Evolutionary conservation across 2,113 vertebrate genomes (phyloP).

Genomic region (Corvus cornix): DNA sequence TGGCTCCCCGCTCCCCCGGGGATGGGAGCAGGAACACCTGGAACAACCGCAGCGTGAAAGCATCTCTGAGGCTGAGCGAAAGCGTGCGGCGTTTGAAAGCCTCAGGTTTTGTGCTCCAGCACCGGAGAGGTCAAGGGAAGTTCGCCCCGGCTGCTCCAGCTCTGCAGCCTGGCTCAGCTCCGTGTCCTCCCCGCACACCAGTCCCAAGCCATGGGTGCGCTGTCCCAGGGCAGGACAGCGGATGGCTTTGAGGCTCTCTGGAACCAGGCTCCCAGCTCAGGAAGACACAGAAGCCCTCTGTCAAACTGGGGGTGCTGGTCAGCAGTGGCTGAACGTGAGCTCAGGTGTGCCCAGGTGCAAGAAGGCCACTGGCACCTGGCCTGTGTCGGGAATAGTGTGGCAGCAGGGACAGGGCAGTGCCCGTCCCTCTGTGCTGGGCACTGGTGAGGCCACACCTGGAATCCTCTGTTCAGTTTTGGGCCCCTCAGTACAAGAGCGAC

Average conservation of each 20-base stretch:
- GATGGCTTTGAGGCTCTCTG: neutral
- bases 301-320: neutral
- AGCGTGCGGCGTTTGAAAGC: neutral
- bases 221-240: neutral
- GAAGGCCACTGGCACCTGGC: neutral
- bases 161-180: neutral
- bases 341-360: neutral
- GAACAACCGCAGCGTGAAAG: neutral
- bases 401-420: neutral
- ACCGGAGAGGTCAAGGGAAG: neutral
- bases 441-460: neutral
- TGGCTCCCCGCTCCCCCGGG: neutral
- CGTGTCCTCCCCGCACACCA: rapidly evolving
- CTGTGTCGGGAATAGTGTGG: rapidly evolving
- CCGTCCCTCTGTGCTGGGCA: neutral
- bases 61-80: neutral
- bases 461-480: rapidly evolving
- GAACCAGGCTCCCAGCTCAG: neutral
- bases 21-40: neutral
- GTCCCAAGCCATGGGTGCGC: rapidly evolving
- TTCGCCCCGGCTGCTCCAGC: neutral
- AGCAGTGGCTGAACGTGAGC: neutral
- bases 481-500: neutral
- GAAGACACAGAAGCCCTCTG: neutral
- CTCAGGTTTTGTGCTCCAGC: neutral